These are phyloP conservation scores for Hyposoter didymator DNA, from an alignment of 2,888 invertebrate genomes.

Conservation along the genomic window DNA sequence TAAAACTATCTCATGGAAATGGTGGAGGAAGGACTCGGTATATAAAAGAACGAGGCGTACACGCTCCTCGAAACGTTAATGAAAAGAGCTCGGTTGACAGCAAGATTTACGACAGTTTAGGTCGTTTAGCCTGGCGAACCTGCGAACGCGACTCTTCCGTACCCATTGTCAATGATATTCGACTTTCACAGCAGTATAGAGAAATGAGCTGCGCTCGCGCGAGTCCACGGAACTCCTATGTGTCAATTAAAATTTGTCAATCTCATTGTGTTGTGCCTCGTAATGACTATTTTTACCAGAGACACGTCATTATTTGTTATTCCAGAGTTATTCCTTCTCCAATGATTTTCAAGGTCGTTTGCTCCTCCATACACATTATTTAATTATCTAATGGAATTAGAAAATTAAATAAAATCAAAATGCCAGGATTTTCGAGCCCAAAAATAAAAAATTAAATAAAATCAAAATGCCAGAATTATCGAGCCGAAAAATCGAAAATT, in stretches of 20 bases:
- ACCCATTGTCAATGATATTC: slow-evolving; percentile 59
- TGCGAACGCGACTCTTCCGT: slow-evolving; percentile 44
- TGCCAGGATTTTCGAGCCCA: background rate
- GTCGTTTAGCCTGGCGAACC: slow-evolving; percentile 25
- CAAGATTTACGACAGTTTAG: slow-evolving; percentile 60
- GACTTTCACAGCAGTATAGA: slow-evolving; percentile 59
- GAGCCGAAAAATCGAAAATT: no score
- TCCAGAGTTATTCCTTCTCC: background rate
- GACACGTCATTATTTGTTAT: background rate
- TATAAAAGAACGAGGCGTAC: slow-evolving; percentile 28
- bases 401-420: background rate
- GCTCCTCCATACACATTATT: background rate
- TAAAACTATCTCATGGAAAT: background rate
- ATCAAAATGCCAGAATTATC: no score
- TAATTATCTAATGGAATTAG: background rate
- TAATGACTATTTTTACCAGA: slow-evolving; percentile 9
- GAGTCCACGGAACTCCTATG: background rate
- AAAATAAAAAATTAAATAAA: no score
- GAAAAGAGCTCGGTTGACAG: slow-evolving; percentile 56
- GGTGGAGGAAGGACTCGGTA: background rate
- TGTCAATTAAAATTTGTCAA: slow-evolving; percentile 35
- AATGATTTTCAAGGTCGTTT: slow-evolving; percentile 6
- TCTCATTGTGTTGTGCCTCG: background rate
- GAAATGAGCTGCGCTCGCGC: slow-evolving; percentile 4
- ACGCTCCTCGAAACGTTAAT: slow-evolving; percentile 55